Conservation (phyloP, 2,113 vertebrate genomes). For the Triplophysa tibetana region DNA sequence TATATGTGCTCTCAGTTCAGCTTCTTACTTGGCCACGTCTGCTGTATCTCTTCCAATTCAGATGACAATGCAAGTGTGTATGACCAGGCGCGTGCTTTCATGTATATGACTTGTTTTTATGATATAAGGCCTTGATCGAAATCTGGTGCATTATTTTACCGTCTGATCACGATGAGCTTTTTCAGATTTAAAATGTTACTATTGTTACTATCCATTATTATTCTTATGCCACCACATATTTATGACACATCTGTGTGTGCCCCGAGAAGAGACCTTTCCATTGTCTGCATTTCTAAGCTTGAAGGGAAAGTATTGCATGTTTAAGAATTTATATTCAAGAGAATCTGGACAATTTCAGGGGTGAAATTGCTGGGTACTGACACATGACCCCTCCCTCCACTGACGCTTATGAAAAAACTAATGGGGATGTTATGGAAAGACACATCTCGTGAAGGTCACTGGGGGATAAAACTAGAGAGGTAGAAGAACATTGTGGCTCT, state of each 20-base stretch:
- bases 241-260: slow-evolving; percentile 47
- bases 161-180: slow-evolving; percentile 3
- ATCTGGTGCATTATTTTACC: slow-evolving; percentile 37
- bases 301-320: slow-evolving; percentile 55
- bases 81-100: slow-evolving; percentile 7
- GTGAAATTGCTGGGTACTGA: slow-evolving; percentile 54
- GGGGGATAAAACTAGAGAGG: slow-evolving; percentile 40
- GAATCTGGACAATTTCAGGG: slow-evolving; percentile 41
- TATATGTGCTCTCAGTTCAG: neutral
- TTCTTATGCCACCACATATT: slow-evolving; percentile 53
- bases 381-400: slow-evolving; percentile 46
- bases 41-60: slow-evolving; percentile 48
- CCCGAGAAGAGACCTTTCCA: slow-evolving; percentile 29
- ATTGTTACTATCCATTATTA: slow-evolving; percentile 59
- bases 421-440: slow-evolving; percentile 48
- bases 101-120: neutral
- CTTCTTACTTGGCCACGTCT: slow-evolving; percentile 34
- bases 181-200: neutral
- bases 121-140: slow-evolving; percentile 39
- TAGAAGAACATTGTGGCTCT: slow-evolving; percentile 18
- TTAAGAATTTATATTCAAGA: slow-evolving; percentile 50
- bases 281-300: slow-evolving; percentile 39
- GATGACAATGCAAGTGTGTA: slow-evolving; percentile 44
- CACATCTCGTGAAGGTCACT: slow-evolving; percentile 66
- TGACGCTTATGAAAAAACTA: slow-evolving; percentile 41